Conservation (phyloP, 2,113 vertebrate genomes). For the Notechis scutatus region DNA sequence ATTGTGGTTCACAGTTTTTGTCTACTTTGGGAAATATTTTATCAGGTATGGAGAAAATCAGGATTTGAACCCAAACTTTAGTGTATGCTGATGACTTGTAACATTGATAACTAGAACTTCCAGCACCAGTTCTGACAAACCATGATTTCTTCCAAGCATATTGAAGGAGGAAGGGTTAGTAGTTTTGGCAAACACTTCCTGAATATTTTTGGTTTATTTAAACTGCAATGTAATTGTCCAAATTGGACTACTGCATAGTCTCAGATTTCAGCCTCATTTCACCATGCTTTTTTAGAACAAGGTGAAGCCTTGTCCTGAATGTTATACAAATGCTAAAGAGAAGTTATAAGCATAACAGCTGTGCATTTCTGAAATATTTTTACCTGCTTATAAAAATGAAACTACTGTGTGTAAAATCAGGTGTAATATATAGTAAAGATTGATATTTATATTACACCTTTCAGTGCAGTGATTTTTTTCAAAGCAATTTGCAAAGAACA, state of each 20-base stretch:
- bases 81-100: not conserved
- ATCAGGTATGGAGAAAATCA: not conserved
- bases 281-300: not conserved
- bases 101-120: not conserved
- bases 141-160: not conserved
- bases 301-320: not conserved
- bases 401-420: accelerated
- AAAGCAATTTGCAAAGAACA: not conserved
- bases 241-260: not conserved
- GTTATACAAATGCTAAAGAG: not conserved
- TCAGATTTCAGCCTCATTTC: not conserved
- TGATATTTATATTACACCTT: not conserved
- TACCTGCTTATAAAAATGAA: not conserved
- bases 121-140: not conserved
- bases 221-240: not conserved
- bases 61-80: not conserved
- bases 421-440: not conserved
- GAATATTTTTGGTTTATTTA: not conserved
- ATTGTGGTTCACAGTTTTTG: not conserved
- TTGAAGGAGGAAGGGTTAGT: no score
- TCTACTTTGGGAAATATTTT: not conserved
- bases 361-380: not conserved
- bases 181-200: not conserved
- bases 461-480: not conserved
- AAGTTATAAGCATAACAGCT: not conserved